phyloP scores from a whole-genome alignment of 1,140 invertebrate species.

The Reticulitermes speratus region DNA sequence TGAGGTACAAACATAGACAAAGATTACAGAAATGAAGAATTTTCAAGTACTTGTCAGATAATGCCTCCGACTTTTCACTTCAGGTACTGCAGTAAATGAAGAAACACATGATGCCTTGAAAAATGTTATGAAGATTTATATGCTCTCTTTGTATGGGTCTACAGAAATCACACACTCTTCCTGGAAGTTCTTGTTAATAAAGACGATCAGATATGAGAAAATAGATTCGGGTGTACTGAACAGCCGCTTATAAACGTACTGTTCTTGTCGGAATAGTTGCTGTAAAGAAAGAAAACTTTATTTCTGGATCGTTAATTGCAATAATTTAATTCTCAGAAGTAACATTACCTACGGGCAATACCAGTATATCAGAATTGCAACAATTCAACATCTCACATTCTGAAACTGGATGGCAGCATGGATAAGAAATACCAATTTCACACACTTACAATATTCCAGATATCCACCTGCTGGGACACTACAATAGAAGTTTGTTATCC shows the following conservation, averaged over 20 bases:
- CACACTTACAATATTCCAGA: background rate
- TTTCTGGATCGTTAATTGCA: slow-evolving; percentile 6
- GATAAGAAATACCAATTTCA: background rate
- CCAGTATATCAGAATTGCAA: slow-evolving; percentile 12
- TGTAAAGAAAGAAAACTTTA: slow-evolving; percentile 4
- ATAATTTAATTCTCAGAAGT: slow-evolving; percentile 17
- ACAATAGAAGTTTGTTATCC: background rate
- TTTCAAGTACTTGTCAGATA: too few species aligned
- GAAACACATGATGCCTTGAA: too few species aligned
- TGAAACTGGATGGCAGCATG: slow-evolving; percentile 2
- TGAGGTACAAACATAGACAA: too few species aligned
- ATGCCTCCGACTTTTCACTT: too few species aligned
- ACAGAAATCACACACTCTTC: too few species aligned
- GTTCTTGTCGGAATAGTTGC: background rate
- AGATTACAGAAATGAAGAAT: too few species aligned
- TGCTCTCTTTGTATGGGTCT: too few species aligned
- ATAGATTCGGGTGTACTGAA: background rate
- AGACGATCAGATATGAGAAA: too few species aligned
- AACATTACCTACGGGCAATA: slow-evolving; percentile 12
- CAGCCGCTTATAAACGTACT: background rate
- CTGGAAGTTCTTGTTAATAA: too few species aligned
- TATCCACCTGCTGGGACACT: background rate
- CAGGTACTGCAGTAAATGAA: too few species aligned
- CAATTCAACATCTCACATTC: background rate
- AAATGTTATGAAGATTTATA: too few species aligned